These are phyloP conservation scores for Polypterus bichir DNA, from an alignment of 2,113 vertebrate genomes.

Conservation along the genomic window DNA sequence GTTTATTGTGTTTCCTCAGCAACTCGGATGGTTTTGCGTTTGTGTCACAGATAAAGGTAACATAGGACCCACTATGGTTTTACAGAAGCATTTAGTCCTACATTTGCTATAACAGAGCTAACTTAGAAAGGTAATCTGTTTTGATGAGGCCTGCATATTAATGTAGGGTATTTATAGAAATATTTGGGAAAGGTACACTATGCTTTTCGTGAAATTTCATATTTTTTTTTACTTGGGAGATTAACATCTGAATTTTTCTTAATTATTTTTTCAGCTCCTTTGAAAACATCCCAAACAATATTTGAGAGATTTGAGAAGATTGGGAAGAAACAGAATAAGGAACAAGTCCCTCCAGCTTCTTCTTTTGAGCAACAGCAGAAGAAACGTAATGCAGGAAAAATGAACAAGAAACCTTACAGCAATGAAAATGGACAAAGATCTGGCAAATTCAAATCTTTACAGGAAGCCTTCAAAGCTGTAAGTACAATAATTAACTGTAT, in stretches of 20 bases:
- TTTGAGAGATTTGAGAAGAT: conserved; percentile 71
- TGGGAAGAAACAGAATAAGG: conserved; percentile 74
- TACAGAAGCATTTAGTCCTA: no score
- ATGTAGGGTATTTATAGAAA: no score
- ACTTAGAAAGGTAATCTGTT: no score
- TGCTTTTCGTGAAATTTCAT: no score
- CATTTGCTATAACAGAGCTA: no score
- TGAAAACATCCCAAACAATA: conserved; percentile 56
- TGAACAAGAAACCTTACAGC: conserved; percentile 35
- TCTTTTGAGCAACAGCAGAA: conserved; percentile 43
- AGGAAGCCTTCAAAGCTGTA: conserved; percentile 76
- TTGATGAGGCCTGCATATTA: no score
- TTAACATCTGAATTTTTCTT: conserved; percentile 2
- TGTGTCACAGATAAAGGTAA: no score
- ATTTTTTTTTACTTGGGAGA: no score
- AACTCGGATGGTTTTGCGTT: no score
- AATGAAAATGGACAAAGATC: conserved; percentile 18
- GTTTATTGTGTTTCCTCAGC: no score
- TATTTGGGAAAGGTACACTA: no score
- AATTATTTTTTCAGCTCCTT: conserved; percentile 36
- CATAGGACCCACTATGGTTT: no score
- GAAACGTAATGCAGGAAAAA: conserved; percentile 32
- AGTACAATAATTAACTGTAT: conserved; percentile 32
- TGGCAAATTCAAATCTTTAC: conserved; percentile 50
- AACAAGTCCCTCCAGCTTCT: conserved; percentile 69